A percentile compares a stretch with the other conserved stretches of the same genome.
Evolutionary conservation across 2,113 vertebrate species (phyloP).

Genomic region (Pseudonaja textilis): DNA sequence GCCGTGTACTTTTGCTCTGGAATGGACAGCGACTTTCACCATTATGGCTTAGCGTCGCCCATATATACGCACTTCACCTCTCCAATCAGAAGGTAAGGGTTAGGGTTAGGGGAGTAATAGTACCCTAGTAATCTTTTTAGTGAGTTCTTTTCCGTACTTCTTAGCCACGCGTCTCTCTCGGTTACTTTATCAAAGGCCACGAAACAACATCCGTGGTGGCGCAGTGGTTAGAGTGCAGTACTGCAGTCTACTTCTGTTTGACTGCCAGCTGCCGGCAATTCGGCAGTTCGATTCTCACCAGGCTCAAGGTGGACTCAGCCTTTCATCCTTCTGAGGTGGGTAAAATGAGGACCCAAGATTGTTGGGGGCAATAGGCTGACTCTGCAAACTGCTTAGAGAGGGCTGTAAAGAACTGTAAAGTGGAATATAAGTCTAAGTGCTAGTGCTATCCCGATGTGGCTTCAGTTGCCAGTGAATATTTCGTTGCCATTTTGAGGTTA

Average conservation of each 20-base stretch:
- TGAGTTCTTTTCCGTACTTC: not conserved
- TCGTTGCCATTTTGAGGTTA: not conserved
- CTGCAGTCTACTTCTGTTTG: too few relatives aligned
- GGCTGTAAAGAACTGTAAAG: too few relatives aligned
- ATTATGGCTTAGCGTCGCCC: slow-evolving; percentile 93
- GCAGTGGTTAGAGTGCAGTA: too few relatives aligned
- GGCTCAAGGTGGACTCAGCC: too few relatives aligned
- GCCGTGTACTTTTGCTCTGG: slow-evolving; percentile 98
- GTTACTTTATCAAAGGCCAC: not conserved
- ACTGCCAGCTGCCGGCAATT: too few relatives aligned
- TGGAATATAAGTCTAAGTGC: too few relatives aligned
- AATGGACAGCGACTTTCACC: slow-evolving; percentile 95
- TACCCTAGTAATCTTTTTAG: not conserved
- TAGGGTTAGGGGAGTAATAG: too few relatives aligned
- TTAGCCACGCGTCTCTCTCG: not conserved
- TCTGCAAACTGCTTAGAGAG: too few relatives aligned
- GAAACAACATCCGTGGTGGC: not conserved
- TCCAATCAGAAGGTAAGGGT: slow-evolving; percentile 89
- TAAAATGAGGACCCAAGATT: too few relatives aligned
- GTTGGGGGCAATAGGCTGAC: too few relatives aligned
- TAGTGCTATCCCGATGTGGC: not conserved
- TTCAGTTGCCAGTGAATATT: not conserved
- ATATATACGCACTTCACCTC: slow-evolving; percentile 99
- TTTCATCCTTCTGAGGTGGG: too few relatives aligned
- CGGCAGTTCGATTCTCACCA: too few relatives aligned